Evolutionary conservation across 2,888 invertebrate genomes (phyloP), one percentile per base, ranked within the genome.

Genomic region (Zygothrica quintamaculata): DNA sequence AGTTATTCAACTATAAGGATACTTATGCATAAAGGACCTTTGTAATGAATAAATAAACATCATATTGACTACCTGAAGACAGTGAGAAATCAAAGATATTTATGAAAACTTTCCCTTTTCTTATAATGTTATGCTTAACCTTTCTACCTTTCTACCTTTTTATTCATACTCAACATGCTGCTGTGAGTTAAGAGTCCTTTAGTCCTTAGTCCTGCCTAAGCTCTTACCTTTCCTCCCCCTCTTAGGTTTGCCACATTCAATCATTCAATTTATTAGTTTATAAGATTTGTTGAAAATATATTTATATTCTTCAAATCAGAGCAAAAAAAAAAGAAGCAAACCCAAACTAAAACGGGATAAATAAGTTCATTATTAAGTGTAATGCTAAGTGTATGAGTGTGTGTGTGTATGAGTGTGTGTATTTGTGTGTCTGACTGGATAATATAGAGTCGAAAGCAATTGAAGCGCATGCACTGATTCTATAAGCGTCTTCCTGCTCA

Each of bases 391-490:
- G 33, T 37, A 34, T 16, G 16, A 8, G 18, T 4, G 2, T 33
- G 18, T 43, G 26, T 16, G 36, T 16, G 39, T 3, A 34, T 43
- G 40, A 37, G 39, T 29, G 12, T n/a, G 18, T 22, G 7, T 29
- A 48, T 37, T 37, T 16, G 40, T 62, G 33, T 25, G 39, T 46
- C 55, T 64, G 64, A 50, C 37, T 62, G 73, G 64, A 80, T 81
- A 82, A 78, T 78, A 53, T 43, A 68, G 31, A 68, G 80, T 58
- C 46, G 68, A 72, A 72, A 71, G 67, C 84, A 79, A 84, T 79
- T 80, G 80, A 79, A 71, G 80, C 84, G 74, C 53, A 77, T 84
- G 68, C 84, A 80, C 78, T 77, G 84, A 79, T 84, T 79, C 71
- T 71, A 59, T 72, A 71, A 77, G 74, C 60, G 59, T 57, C 67